Conservation (phyloP, 2,888 invertebrate species). For the Drosophila longiperda region DNA sequence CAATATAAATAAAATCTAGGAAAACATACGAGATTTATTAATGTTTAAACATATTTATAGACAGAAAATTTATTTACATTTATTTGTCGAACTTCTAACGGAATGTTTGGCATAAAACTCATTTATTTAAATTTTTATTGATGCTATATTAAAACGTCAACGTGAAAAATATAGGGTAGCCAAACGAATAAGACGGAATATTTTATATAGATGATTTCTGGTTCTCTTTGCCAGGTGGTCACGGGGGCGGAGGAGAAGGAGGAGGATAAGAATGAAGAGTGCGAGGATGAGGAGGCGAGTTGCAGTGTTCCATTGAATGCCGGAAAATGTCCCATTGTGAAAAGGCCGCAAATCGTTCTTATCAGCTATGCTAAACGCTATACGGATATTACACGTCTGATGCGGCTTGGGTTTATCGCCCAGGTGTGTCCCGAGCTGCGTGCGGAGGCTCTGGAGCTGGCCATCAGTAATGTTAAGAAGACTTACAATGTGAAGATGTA, state of each 20-base stretch:
- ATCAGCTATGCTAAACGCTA: constrained; percentile 59
- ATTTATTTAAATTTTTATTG: not conserved
- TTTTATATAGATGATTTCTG: constrained; percentile 39
- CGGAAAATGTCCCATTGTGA: constrained; percentile 27
- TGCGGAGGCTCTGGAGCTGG: constrained; percentile 59
- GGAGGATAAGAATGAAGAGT: too few relatives aligned
- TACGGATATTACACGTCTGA: constrained; percentile 43
- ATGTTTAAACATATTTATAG: not conserved
- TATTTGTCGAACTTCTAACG: constrained; percentile 1
- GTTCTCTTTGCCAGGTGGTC: constrained; percentile 11
- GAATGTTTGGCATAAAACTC: not conserved
- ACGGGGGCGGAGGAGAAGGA: constrained; percentile 1
- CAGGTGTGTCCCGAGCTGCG: constrained; percentile 63
- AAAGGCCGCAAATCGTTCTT: constrained; percentile 43
- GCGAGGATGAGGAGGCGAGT: not conserved
- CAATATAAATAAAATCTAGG: too few relatives aligned
- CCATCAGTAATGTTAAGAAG: constrained; percentile 61
- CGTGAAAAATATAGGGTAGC: not conserved
- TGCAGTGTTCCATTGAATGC: not conserved
- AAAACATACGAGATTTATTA: not conserved
- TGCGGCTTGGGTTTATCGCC: constrained; percentile 63
- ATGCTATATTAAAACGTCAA: not conserved
- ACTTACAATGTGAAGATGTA: constrained; percentile 64
- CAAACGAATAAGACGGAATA: not conserved
- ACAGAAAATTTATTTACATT: not conserved